phyloP scores from a whole-genome alignment of 2,113 vertebrate genomes.

The Beaufortia kweichowensis region DNA sequence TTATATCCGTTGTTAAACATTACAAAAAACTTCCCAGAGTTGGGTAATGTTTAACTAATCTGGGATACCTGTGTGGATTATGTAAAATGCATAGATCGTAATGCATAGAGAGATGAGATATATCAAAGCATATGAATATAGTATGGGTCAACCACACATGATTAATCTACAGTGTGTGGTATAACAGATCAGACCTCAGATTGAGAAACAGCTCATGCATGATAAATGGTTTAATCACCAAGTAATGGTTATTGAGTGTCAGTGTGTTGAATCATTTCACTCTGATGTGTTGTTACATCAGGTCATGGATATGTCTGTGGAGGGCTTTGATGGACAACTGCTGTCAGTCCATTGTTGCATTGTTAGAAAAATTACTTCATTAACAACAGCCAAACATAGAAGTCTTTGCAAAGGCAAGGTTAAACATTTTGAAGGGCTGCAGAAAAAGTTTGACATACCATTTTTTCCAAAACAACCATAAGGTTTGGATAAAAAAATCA shows the following conservation, averaged over 20 bases:
- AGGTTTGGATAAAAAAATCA: background rate
- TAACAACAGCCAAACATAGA: slow-evolving; percentile 16
- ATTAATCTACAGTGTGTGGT: background rate
- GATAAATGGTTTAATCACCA: slow-evolving; percentile 7
- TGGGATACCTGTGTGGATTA: too few relatives aligned
- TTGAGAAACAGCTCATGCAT: background rate
- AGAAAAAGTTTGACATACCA: background rate
- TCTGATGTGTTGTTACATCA: slow-evolving; percentile 33
- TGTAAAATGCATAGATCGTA: too few relatives aligned
- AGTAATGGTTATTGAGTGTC: slow-evolving; percentile 20
- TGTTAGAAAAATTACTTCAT: slow-evolving; percentile 20
- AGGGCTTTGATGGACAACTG: slow-evolving; percentile 27
- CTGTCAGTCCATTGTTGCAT: slow-evolving; percentile 31
- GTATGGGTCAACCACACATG: background rate
- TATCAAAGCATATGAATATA: background rate
- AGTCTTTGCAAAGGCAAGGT: slow-evolving; percentile 14
- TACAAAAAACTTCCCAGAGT: too few relatives aligned
- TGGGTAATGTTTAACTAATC: too few relatives aligned
- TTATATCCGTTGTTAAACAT: too few relatives aligned
- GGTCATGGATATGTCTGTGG: slow-evolving; percentile 12
- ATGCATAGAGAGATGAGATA: background rate
- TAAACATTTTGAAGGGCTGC: background rate
- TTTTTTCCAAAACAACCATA: background rate
- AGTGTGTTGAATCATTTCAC: slow-evolving; percentile 4
- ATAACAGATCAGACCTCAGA: background rate